Evolutionary conservation across 1,140 invertebrate species (phyloP), one percentile per base, ranked within the genome.

Genomic region (Teleogryllus occipitalis): DNA sequence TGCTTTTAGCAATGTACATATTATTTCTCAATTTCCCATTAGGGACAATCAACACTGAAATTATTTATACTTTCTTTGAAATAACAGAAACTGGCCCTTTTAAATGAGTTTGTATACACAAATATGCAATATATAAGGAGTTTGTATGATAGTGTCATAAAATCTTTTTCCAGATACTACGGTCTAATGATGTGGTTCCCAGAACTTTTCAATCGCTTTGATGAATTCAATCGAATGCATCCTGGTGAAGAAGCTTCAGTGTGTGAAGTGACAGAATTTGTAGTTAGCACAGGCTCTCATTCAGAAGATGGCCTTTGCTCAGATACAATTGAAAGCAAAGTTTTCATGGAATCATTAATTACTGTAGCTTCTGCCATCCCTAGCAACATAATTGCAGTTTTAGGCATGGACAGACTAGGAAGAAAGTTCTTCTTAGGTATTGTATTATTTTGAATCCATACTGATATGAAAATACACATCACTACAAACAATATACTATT

Each of bases 141-240:
- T 39, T 39, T 39, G 27, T 5, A 39, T 39, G 27, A 39, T 39
- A 39, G 27, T 39, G 5, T 75, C 46, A 65, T 7, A 78, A 48
- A 47, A 82, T 79, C 47, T 80, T 80, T 21, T 84, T 85, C 10
- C 84, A 92, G 93, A 80, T 96, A 96, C 84, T 96, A 96, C 83
- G 94, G 94, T 76, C 87, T 96, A 27, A 95, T 95, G 93, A 95
- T 96, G 92, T 96, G 95, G 95, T 96, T 96, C 87, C 94, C 95
- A 0, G 94, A 96, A 86, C 89, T 96, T 81, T 96, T 95, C 87
- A 94, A 94, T 85, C 92, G 94, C 74, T 95, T 95, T 84, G 93
- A 95, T 84, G 92, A 93, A 84, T 96, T 89, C 85, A 89, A 91
- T 79, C 88, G 89, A 49, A 88, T 86, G 65, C 85, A 89, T 79